Evolutionary conservation across 37 sponge, comb jelly and placozoan genomes (phyloP), one percentile per base, ranked within the genome.

Genomic region (Aplysina aerophoba): DNA sequence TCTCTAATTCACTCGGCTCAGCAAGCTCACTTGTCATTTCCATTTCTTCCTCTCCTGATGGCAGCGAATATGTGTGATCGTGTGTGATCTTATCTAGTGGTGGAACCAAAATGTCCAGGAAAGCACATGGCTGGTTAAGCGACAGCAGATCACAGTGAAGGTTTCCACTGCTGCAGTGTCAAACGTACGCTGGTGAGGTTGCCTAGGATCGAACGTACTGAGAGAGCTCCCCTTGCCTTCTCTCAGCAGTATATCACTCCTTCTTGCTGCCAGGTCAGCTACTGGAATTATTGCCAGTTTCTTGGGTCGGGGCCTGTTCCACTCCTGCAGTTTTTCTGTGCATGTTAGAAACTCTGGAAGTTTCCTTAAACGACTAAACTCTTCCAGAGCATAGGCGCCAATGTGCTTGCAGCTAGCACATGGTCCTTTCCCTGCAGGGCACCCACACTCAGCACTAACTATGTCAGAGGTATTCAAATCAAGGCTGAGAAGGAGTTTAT

Each of bases 251-350:
- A 83, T 83, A 27, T 62, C 39, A 27, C 44, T 35, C 35, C 84
- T 83, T 65, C 68, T 62, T 13, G n/a, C 81, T 53, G 28, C 60
- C 21, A 87, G 30, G 36, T 80, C 68, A 27, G 53, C 39, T 21
- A 87, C 88, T 33, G 78, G 88, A 19, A 81, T 56, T 35, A 60
- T 21, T 20, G 71, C 89, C 44, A 88, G 59, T 78, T 44, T 60
- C 55, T 77, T 83, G 16, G 15, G 17, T 33, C 84, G 27, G 27
- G 89, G 84, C 40, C 50, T 62, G 71, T 83, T 88, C 89, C 89
- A 88, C 40, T 83, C 58, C 40, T 84, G 84, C 57, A 83, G 40
- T 25, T 59, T 44, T 44, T 44, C 50, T 44, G 50, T 44, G 50
- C 50, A 44, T 44, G 50, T 44, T 44, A 44, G 50, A 44, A 44